Conservation (phyloP, 2,888 invertebrate genomes). For the Netelia virgata region DNA sequence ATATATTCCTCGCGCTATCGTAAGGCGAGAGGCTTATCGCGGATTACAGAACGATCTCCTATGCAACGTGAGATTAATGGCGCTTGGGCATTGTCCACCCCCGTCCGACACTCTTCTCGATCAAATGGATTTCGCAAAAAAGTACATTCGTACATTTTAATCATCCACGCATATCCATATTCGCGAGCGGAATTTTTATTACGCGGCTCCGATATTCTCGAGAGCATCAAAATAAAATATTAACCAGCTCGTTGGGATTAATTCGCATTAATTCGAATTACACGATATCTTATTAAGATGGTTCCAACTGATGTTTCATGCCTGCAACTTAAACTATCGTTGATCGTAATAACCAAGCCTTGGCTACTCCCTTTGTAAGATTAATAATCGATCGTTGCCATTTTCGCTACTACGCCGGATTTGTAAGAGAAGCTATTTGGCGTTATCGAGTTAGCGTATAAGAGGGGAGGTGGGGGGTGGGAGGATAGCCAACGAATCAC, state of each 20-base stretch:
- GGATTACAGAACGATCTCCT: conserved; percentile 60
- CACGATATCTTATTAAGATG: no score
- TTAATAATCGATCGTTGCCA: not conserved
- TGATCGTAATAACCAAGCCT: no score
- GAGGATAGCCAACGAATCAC: conserved; percentile 46
- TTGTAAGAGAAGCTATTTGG: conserved; percentile 27
- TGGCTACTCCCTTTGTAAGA: no score
- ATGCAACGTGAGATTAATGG: conserved; percentile 62
- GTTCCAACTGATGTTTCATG: no score
- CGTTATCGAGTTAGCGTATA: conserved; percentile 47
- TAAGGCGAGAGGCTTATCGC: conserved; percentile 66
- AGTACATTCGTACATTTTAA: not conserved
- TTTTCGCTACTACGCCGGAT: not conserved
- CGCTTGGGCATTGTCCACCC: conserved; percentile 50
- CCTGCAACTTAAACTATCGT: no score
- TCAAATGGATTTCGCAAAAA: conserved; percentile 39
- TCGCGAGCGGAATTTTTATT: not conserved
- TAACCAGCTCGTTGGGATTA: not conserved
- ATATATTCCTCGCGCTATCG: conserved; percentile 58
- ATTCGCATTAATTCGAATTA: no score
- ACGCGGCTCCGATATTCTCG: not conserved
- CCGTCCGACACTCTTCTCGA: conserved; percentile 25
- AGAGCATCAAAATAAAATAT: not conserved
- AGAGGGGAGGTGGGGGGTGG: conserved; percentile 13
- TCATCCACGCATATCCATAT: not conserved